Base-by-base conservation (phyloP, 2,113 vertebrate species). In the Trichechus manatus region DNA sequence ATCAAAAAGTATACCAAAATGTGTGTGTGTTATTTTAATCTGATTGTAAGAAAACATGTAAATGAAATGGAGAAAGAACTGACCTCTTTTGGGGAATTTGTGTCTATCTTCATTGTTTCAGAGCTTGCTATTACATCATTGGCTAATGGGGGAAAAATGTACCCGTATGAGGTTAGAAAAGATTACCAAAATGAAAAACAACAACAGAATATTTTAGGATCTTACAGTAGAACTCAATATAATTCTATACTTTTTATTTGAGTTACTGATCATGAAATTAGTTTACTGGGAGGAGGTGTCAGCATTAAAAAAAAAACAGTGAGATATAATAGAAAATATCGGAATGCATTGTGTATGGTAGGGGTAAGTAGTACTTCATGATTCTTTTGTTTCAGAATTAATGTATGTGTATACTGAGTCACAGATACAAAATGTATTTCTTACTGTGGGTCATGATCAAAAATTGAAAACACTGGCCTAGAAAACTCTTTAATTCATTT, bases 331-430 rank as follows among this genome's bases (percentile, higher is more conserved):
- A 7, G 39, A 70, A 53, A 70, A 31, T 47, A 56, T 63, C 31
- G n/a, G 39, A 63, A 11, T 13, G 1, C 5, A 25, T 85, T 78
- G 2, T 3, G 61, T n/a, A 14, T 59, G 17, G 5, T 63, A 39
- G 6, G 9, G 42, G 17, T 70, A n/a, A 36, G 42, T 85, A 53
- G 68, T 61, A 63, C 23, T 77, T 59, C 9, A 47, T 61, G 23
- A 81, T 81, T 22, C 27, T 91, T 97, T 63, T 91, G 59, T 92
- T 94, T 87, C 1, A 36, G 39, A 36, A 85, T 74, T 47, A 15
- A 15, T 9, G 9, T 72, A 25, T 36, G 3, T 53, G 11, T 75
- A 5, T 44, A 63, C 23, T 11, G 8, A 92, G 59, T 64, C 68
- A 59, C 7, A 66, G 42, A 61, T 6, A 29, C 47, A 82, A 83